A percentile compares a stretch with the other conserved stretches of the same genome.
Evolutionary conservation across 2,888 invertebrate species (phyloP).

Genomic region (Serrognathus titanus): DNA sequence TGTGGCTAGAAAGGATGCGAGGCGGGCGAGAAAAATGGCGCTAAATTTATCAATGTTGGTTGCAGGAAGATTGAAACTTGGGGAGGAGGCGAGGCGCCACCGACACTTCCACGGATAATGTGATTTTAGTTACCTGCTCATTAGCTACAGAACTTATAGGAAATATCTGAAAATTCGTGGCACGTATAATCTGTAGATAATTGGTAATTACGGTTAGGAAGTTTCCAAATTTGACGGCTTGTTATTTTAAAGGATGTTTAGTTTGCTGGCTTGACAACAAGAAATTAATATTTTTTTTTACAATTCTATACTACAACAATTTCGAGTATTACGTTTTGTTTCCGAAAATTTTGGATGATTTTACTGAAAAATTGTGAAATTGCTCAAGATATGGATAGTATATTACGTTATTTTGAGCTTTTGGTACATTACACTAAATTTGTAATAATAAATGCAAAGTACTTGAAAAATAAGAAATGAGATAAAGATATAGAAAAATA

Average conservation of each 20-base stretch:
- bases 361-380: too few relatives aligned
- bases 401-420: too few relatives aligned
- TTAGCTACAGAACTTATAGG: conserved; percentile 25
- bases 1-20: conserved; percentile 43
- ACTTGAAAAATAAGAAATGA: too few relatives aligned
- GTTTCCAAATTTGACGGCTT: neutral
- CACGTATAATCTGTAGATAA: conserved; percentile 18
- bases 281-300: neutral
- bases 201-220: conserved; percentile 8
- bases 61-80: conserved; percentile 48
- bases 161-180: conserved; percentile 17
- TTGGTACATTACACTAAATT: too few relatives aligned
- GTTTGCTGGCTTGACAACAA: neutral
- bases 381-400: too few relatives aligned
- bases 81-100: conserved; percentile 34
- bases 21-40: conserved; percentile 54
- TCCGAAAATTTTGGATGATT: too few relatives aligned
- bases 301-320: too few relatives aligned
- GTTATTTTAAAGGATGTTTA: neutral
- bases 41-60: conserved; percentile 53
- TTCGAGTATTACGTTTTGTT: too few relatives aligned
- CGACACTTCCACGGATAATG: conserved; percentile 41
- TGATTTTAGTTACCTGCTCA: conserved; percentile 49
- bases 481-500: too few relatives aligned
- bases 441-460: too few relatives aligned